phyloP scores from a whole-genome alignment of 2,797 vertebrate species.

The Argyrosomus regius region DNA sequence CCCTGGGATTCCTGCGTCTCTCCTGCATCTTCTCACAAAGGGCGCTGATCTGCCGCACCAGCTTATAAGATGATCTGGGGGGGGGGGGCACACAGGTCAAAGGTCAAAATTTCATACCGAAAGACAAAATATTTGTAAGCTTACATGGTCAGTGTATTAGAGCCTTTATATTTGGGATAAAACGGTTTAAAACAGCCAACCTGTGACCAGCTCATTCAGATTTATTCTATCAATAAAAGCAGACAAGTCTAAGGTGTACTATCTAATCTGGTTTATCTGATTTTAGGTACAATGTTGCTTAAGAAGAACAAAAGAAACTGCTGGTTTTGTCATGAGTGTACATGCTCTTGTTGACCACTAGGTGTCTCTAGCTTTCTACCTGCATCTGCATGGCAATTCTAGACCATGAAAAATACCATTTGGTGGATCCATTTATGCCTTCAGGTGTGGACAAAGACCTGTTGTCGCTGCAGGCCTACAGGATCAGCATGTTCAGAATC shows the following conservation, averaged over 20 bases:
- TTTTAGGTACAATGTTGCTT: slow-evolving; percentile 30
- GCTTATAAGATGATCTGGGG: slow-evolving; percentile 59
- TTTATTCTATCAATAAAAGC: slow-evolving; percentile 6
- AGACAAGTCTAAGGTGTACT: background rate
- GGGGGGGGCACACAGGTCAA: slow-evolving; percentile 44
- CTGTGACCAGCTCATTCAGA: background rate
- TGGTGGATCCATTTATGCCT: background rate
- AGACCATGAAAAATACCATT: slow-evolving; percentile 9
- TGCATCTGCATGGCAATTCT: background rate
- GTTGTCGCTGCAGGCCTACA: background rate
- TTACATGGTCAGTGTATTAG: background rate
- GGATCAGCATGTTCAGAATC: slow-evolving; percentile 1
- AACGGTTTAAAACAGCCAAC: background rate
- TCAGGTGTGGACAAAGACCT: slow-evolving; percentile 5
- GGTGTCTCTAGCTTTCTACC: slow-evolving; percentile 68
- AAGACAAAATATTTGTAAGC: slow-evolving; percentile 12
- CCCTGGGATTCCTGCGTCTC: slow-evolving; percentile 65
- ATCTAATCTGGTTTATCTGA: background rate
- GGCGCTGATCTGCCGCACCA: slow-evolving; percentile 69
- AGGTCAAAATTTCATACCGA: slow-evolving; percentile 22
- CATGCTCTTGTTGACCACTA: slow-evolving; percentile 68
- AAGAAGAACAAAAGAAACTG: slow-evolving; percentile 73
- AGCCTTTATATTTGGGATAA: background rate
- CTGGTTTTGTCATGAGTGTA: slow-evolving; percentile 38
- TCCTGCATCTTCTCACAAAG: slow-evolving; percentile 75